Base-by-base conservation (phyloP, 1,140 invertebrate species). In the Ceratosolen fusciceps region DNA sequence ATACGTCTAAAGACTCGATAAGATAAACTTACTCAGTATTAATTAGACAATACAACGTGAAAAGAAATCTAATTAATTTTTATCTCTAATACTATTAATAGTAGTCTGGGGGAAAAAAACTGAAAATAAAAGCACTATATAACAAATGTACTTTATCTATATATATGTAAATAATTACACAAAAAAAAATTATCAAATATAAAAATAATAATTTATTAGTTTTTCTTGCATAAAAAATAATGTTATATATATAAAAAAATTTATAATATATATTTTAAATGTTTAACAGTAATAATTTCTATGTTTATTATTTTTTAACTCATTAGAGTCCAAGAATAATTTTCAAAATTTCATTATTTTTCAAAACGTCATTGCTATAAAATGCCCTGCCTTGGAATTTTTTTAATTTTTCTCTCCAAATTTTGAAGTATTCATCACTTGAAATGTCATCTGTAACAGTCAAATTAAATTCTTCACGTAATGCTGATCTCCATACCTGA, bases 391-490 rank as follows among this genome's bases (percentile, higher is more conserved):
- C 24, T 87, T 87, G 5, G 88, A 88, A 70, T 89, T n/a, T n/a
- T n/a, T n/a, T n/a, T n/a, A n/a, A 89, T 71, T 84, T 87, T 4
- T 84, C 83, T 31, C 85, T 83, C 90, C 90, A 91, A 78, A 91
- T 85, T 54, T 90, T 81, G 29, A 88, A 91, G 70, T 90, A 91
- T 73, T 83, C 71, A 8, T 91, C 88, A 14, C 83, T 84, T 0
- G 89, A 85, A 70, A 91, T 90, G 72, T 88, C 79, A 39, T 84
- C 84, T 21, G 86, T 67, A 82, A 89, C 79, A 12, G 84, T 87
- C 2, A 91, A 84, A 70, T 87, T 88, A 43, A 90, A 90, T 82
- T 90, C 89, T 54, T 90, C 88, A 34, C 84, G 83, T n/a, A 91
- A 81, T 21, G 87, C 88, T 10, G 80, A 49, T 79, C 87, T 90